phyloP scores from a whole-genome alignment of 2,888 invertebrate genomes.

The Caenorhabditis doughertyi region DNA sequence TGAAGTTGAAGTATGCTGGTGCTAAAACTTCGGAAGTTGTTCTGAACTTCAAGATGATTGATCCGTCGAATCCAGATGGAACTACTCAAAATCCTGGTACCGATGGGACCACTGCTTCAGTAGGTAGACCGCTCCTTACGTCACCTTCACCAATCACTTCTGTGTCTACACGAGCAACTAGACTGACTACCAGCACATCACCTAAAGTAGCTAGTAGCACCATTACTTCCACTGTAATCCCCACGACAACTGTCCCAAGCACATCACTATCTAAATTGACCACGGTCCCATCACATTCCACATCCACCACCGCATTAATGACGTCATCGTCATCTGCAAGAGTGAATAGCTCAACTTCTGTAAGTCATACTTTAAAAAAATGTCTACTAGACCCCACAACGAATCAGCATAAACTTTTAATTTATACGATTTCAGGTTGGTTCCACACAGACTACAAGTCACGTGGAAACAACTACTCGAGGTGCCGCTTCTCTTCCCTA shows the following conservation, averaged over 20 bases:
- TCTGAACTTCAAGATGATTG: slow-evolving; percentile 41
- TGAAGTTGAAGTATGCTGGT: slow-evolving; percentile 37
- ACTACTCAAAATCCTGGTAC: too few species aligned
- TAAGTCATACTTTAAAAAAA: not conserved
- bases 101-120: too few species aligned
- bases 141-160: slow-evolving; percentile 2
- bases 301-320: not conserved
- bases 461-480: slow-evolving; percentile 26
- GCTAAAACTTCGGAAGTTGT: slow-evolving; percentile 28
- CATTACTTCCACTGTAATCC: not conserved
- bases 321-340: not conserved
- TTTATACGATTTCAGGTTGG: not conserved
- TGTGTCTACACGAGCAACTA: slow-evolving; percentile 15
- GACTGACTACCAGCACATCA: slow-evolving; percentile 34
- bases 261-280: not conserved
- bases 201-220: not conserved
- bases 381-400: not conserved
- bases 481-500: slow-evolving; percentile 14
- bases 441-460: slow-evolving; percentile 10
- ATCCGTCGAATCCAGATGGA: slow-evolving; percentile 12
- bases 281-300: not conserved
- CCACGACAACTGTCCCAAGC: not conserved
- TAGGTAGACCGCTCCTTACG: not conserved
- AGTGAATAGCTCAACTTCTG: slow-evolving; percentile 9
- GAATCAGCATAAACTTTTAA: not conserved